Conservation (phyloP, 2,113 vertebrate genomes). For the Phalacrocorax carbo region DNA sequence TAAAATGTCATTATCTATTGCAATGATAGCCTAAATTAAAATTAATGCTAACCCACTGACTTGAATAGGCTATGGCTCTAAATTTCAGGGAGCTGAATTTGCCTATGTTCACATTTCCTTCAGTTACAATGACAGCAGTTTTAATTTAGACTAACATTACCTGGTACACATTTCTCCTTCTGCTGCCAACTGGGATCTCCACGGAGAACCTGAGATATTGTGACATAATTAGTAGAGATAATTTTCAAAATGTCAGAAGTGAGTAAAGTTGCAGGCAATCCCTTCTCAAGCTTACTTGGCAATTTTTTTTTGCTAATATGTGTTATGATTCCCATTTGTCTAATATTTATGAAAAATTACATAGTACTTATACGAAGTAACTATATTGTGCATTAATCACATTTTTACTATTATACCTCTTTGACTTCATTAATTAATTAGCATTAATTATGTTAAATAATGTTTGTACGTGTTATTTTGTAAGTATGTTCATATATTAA, state of each 20-base stretch:
- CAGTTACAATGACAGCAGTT: not conserved
- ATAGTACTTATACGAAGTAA: not conserved
- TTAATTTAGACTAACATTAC: conserved; percentile 43
- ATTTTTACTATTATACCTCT: not conserved
- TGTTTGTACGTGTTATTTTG: not conserved
- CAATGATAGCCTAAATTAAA: conserved; percentile 16
- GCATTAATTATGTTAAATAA: not conserved
- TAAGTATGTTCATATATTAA: not conserved
- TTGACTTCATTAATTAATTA: not conserved
- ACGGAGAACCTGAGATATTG: conserved; percentile 8
- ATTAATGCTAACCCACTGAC: not conserved
- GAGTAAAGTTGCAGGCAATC: not conserved
- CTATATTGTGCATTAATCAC: not conserved
- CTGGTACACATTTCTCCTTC: conserved; percentile 37
- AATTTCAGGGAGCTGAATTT: conserved; percentile 37
- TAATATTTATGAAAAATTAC: not conserved
- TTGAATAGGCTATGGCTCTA: conserved; percentile 2
- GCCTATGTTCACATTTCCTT: conserved; percentile 5
- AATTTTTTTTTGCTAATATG: not conserved
- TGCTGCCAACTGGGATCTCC: conserved; percentile 11
- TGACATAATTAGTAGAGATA: conserved; percentile 7
- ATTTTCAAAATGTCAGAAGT: conserved; percentile 23
- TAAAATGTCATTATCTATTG: not conserved
- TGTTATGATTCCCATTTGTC: not conserved
- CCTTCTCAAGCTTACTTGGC: not conserved